Evolutionary conservation across 2,888 invertebrate species (phyloP).

Genomic region (Lasioglossum malachurum): DNA sequence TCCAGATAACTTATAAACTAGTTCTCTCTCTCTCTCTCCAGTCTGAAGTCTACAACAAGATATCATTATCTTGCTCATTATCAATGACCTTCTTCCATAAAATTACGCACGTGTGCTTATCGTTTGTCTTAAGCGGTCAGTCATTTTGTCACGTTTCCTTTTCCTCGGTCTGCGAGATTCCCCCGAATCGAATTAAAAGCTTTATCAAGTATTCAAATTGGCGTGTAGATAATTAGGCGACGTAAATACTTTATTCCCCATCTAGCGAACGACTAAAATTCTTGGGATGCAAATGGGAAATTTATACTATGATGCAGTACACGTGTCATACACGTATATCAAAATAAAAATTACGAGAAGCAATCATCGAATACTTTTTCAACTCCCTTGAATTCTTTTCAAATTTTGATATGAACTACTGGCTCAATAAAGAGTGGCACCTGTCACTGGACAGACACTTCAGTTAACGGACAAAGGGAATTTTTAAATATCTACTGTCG

Average conservation of each 20-base stretch:
- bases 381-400: background rate
- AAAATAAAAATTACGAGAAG: background rate
- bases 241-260: background rate
- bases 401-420: too few relatives aligned
- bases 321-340: background rate
- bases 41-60: background rate
- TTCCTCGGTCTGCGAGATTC: background rate
- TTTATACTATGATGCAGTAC: background rate
- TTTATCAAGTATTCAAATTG: slow-evolving; percentile 10
- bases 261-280: background rate
- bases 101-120: slow-evolving; percentile 34
- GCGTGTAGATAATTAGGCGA: background rate
- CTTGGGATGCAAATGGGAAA: background rate
- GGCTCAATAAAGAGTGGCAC: too few relatives aligned
- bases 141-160: slow-evolving; percentile 13
- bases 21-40: too few relatives aligned
- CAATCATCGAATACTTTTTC: background rate
- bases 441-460: too few relatives aligned
- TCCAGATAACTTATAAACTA: slow-evolving; percentile 16
- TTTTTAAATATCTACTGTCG: too few relatives aligned
- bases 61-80: slow-evolving; percentile 32
- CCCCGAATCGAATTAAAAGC: slow-evolving; percentile 1
- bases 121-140: slow-evolving; percentile 16
- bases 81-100: slow-evolving; percentile 52
- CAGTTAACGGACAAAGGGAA: too few relatives aligned